Conservation (phyloP, 2,888 invertebrate genomes). For the Desoria tigrina region DNA sequence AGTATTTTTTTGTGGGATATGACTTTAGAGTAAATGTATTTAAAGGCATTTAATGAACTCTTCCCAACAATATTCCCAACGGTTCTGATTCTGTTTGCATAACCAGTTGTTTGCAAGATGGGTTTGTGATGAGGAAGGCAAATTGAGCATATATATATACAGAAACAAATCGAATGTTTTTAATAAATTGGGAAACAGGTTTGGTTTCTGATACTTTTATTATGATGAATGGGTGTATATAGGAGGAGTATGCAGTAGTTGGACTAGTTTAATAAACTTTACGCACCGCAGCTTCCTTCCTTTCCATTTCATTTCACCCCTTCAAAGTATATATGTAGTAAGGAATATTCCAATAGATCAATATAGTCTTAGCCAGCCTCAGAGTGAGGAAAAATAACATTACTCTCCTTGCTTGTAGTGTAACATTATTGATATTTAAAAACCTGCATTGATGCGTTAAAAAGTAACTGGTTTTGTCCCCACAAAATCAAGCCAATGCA, state of each 20-base stretch:
- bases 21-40: no score
- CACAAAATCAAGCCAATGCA: background rate
- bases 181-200: constrained; percentile 21
- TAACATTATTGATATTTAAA: background rate
- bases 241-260: background rate
- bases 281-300: constrained; percentile 16
- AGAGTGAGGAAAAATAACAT: background rate
- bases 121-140: background rate
- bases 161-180: constrained; percentile 4
- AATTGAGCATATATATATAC: background rate
- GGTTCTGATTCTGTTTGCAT: no score
- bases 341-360: no score
- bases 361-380: background rate
- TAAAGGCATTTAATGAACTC: no score
- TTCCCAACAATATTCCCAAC: no score
- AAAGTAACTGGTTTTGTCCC: constrained; percentile 1
- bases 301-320: background rate
- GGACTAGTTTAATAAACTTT: background rate
- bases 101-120: no score
- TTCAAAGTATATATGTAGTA: no score
- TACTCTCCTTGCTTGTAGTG: background rate
- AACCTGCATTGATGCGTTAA: background rate
- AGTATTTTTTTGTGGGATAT: no score
- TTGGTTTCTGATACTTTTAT: background rate
- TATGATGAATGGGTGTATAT: constrained; percentile 1